Evolutionary conservation across 2,797 vertebrate genomes (phyloP), one percentile per base, ranked within the genome.

Genomic region (Cygnus olor): DNA sequence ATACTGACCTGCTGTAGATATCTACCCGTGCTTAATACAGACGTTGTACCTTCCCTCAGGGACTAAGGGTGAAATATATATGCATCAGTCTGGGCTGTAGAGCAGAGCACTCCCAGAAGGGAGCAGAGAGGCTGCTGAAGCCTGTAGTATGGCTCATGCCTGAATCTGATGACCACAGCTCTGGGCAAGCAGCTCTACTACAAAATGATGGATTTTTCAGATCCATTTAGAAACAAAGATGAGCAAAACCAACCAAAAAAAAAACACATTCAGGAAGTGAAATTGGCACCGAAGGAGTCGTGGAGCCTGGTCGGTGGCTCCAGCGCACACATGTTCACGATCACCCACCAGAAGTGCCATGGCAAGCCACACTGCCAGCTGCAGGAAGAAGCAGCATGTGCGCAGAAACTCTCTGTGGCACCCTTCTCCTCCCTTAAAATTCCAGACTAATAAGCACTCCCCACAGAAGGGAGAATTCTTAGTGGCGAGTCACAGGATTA

Each of bases 371-470:
- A 2, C 49, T 2, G 6, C 63, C 10, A 0, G 58, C 58, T 71
- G 57, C 53, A 4, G 6, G 54, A 60, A 74, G 76, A 28, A 83
- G 77, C 40, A 92, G 57, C 58, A 90, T 78, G 86, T 2, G 44
- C 83, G 81, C 47, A 42, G 53, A 86, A 84, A 84, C 63, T 68
- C 71, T 70, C 72, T 45, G 88, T 27, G 14, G 64, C 2, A 27
- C 93, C 95, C 94, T 96, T 95, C 84, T 90, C 91, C 85, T 95
- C 69, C 88, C 65, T 97, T 95, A 93, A 95, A 95, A 97, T 97
- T 96, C 96, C 95, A 93, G 40, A 77, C 94, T 94, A 96, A 97
- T 94, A 92, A 97, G 44, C 89, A 44, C 91, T 85, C 80, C 20
- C 51, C 42, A 92, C 32, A 94, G 90, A 91, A 88, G 80, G 86